Conservation (phyloP, 2,113 vertebrate species). For the Gnathonemus longibarbis region DNA sequence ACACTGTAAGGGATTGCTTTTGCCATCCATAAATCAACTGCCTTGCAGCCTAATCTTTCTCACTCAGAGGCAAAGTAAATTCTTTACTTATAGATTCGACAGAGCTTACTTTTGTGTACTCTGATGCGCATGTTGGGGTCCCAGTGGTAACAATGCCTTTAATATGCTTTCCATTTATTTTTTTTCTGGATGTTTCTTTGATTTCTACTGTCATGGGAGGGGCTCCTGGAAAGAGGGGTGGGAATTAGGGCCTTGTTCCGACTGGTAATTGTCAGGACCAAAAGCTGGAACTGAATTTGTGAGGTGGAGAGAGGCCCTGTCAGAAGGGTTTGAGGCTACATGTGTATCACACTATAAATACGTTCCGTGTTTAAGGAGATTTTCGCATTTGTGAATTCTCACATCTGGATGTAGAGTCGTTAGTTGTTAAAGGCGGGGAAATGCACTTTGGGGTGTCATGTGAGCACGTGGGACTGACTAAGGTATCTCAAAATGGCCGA, state of each 20-base stretch:
- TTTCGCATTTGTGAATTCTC: background rate
- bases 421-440: background rate
- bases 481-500: constrained; percentile 1
- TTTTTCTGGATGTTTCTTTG: constrained; percentile 52
- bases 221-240: constrained; percentile 10
- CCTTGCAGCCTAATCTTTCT: constrained; percentile 79
- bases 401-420: background rate
- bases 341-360: background rate
- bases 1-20: constrained; percentile 79
- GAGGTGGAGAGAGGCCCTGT: background rate
- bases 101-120: constrained; percentile 41
- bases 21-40: constrained; percentile 89
- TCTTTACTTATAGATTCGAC: constrained; percentile 54
- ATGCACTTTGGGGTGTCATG: background rate
- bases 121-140: constrained; percentile 48
- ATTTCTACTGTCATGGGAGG: constrained; percentile 18
- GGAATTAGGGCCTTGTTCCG: background rate
- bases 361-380: background rate
- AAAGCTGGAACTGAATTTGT: background rate
- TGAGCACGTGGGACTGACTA: background rate
- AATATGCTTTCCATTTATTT: constrained; percentile 63
- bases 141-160: constrained; percentile 62
- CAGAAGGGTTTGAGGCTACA: background rate
- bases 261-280: background rate
- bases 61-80: constrained; percentile 76